Evolutionary conservation across 2,113 vertebrate genomes (phyloP).

Genomic region (Eptesicus fuscus): DNA sequence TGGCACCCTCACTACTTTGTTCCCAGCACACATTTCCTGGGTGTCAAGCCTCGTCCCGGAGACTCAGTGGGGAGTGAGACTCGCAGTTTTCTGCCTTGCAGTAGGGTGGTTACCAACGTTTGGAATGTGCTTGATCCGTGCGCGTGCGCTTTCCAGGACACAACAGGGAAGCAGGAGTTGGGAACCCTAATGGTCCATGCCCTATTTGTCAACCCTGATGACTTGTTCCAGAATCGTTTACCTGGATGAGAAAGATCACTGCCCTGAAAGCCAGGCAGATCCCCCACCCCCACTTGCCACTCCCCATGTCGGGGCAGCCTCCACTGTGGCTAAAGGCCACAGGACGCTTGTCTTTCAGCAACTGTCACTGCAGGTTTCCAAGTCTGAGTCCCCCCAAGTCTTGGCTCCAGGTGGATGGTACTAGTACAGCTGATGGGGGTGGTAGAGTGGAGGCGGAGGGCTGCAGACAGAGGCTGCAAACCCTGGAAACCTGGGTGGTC

Average conservation of each 20-base stretch:
- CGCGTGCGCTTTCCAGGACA: neutral
- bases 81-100: accelerated
- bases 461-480: too few relatives aligned
- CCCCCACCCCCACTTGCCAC: accelerated
- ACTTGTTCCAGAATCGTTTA: neutral
- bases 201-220: neutral
- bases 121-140: too few relatives aligned
- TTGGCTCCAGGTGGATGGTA: neutral
- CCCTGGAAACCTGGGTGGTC: too few relatives aligned
- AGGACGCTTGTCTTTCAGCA: too few relatives aligned
- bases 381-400: neutral
- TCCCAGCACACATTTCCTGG: neutral
- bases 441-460: too few relatives aligned
- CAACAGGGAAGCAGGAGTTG: neutral
- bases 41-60: neutral
- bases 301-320: accelerated
- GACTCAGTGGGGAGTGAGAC: neutral
- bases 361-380: accelerated
- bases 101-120: too few relatives aligned
- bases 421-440: accelerated
- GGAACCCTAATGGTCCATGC: neutral
- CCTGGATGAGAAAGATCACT: neutral
- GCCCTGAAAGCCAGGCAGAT: neutral
- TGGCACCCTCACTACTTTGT: neutral
- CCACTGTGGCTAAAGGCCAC: neutral